Conservation (phyloP, 2,888 invertebrate genomes). For the Kryphioiulus occultus region DNA sequence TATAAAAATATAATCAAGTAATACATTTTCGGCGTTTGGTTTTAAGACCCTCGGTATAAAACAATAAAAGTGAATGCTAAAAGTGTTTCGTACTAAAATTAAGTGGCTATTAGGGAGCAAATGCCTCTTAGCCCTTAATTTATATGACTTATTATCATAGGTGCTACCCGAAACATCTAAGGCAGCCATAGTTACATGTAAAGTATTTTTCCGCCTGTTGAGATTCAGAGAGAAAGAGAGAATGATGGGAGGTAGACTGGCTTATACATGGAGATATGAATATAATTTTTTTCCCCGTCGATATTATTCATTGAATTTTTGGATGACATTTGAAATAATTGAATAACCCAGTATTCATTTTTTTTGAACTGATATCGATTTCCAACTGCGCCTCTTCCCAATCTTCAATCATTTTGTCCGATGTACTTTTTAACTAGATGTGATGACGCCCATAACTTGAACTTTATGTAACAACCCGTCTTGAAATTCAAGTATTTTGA, state of each 20-base stretch:
- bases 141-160: conserved; percentile 1
- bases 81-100: conserved; percentile 30
- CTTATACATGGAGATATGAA: too few relatives aligned
- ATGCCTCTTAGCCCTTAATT: conserved; percentile 7
- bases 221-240: neutral
- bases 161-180: neutral
- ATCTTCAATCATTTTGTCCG: neutral
- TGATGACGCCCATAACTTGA: conserved; percentile 15
- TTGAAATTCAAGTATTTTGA: conserved; percentile 21
- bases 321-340: conserved; percentile 23
- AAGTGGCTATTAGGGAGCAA: conserved; percentile 11
- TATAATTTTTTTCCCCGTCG: too few relatives aligned
- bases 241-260: too few relatives aligned
- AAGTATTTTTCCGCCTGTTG: neutral
- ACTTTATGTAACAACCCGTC: neutral
- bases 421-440: conserved; percentile 23
- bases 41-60: neutral
- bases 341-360: neutral
- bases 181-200: neutral
- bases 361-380: conserved; percentile 23
- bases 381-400: conserved; percentile 2
- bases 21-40: conserved; percentile 11
- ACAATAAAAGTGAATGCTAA: conserved; percentile 26
- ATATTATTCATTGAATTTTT: neutral
- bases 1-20: neutral